phyloP scores from a whole-genome alignment of 1,140 invertebrate species.

The Cyphomyrmex costatus region DNA sequence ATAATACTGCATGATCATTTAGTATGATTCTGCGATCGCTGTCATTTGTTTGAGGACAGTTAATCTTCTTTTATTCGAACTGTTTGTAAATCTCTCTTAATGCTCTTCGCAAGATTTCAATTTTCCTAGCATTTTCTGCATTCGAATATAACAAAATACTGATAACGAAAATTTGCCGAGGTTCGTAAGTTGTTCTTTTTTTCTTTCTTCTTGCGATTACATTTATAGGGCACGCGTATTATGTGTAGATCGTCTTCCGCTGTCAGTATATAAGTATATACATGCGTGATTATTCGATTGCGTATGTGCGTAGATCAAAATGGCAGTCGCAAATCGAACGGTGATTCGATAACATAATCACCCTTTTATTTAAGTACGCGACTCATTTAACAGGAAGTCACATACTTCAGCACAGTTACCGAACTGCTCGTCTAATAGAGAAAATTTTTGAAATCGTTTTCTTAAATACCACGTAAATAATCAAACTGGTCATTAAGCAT shows the following conservation, averaged over 20 bases:
- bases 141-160: background rate
- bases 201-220: background rate
- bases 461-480: slow-evolving; percentile 5
- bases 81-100: background rate
- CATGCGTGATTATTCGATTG: too few species aligned
- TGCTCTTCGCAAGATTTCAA: background rate
- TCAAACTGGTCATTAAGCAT: background rate
- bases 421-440: background rate
- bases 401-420: background rate
- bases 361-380: background rate
- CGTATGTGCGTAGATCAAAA: slow-evolving; percentile 59
- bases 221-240: slow-evolving; percentile 2
- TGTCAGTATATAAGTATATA: background rate
- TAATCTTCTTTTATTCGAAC: background rate
- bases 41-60: background rate
- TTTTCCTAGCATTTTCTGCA: background rate
- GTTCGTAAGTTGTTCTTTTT: background rate
- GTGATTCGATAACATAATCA: slow-evolving; percentile 50
- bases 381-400: slow-evolving; percentile 36
- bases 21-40: background rate
- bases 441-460: slow-evolving; percentile 3
- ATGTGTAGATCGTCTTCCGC: background rate
- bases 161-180: too few species aligned
- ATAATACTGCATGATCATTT: slow-evolving; percentile 13
- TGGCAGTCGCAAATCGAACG: slow-evolving; percentile 43